These are phyloP conservation scores for Habrosyne pyritoides DNA, from an alignment of 2,888 invertebrate genomes.

Conservation along the genomic window DNA sequence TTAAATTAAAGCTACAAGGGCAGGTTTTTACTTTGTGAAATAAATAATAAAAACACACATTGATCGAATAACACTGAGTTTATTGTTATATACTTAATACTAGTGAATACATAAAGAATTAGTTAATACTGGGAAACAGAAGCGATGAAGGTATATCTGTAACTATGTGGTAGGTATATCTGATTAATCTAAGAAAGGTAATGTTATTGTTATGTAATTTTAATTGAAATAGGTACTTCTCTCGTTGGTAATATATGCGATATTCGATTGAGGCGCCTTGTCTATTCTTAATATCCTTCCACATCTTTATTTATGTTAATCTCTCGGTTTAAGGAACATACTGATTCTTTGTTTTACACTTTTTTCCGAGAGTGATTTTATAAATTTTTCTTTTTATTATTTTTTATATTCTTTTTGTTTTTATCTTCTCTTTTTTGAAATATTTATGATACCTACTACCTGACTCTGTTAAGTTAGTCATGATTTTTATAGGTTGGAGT, in stretches of 20 bases:
- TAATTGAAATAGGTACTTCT: conserved; percentile 30
- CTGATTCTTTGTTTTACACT: not conserved
- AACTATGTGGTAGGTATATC: too few relatives aligned
- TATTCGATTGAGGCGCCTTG: conserved; percentile 23
- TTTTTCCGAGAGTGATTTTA: too few relatives aligned
- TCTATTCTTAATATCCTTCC: not conserved
- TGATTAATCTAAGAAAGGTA: not conserved
- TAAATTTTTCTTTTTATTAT: too few relatives aligned
- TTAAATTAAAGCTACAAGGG: not conserved
- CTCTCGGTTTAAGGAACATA: not conserved
- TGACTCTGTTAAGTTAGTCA: too few relatives aligned
- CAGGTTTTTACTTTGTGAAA: not conserved
- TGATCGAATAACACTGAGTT: not conserved
- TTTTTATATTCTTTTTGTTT: too few relatives aligned
- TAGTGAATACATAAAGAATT: not conserved
- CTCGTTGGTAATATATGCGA: conserved; percentile 36
- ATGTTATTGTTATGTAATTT: conserved; percentile 13
- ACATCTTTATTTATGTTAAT: not conserved
- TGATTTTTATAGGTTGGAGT: too few relatives aligned
- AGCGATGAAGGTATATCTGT: not conserved
- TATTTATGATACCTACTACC: too few relatives aligned
- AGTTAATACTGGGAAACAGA: not conserved
- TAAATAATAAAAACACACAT: not conserved
- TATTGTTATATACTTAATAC: conserved; percentile 2
- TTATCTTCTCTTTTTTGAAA: too few relatives aligned